These are phyloP conservation scores for Psittacus erithacus DNA, from an alignment of 2,113 vertebrate species.

Conservation along the genomic window DNA sequence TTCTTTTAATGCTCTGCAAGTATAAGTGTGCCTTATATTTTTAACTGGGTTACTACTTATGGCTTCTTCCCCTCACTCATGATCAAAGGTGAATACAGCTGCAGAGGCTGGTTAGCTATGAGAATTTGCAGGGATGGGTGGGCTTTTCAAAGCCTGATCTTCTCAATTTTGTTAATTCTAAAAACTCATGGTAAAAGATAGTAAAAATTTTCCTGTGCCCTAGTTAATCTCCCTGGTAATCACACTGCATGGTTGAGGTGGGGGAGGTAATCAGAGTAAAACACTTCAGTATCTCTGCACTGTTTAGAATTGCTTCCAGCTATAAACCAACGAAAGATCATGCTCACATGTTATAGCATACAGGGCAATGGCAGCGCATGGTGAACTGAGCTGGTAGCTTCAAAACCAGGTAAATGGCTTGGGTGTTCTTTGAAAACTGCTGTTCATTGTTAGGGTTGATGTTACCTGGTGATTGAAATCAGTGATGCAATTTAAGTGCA, in stretches of 20 bases:
- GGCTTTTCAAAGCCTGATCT: not conserved
- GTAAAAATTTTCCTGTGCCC: not conserved
- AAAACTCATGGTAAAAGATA: not conserved
- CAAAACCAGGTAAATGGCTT: not conserved
- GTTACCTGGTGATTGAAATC: not conserved
- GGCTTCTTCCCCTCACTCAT: fast-evolving
- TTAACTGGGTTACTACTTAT: not conserved
- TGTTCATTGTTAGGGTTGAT: not conserved
- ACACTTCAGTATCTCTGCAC: not conserved
- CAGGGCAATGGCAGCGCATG: not conserved
- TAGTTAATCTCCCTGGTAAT: not conserved
- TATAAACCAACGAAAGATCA: not conserved
- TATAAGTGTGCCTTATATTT: not conserved
- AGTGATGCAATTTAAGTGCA: not conserved
- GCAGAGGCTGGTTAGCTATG: not conserved
- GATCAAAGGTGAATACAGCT: not conserved
- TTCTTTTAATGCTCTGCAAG: not conserved
- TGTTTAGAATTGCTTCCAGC: not conserved
- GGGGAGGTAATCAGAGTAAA: not conserved
- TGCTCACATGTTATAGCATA: not conserved
- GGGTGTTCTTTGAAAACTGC: not conserved
- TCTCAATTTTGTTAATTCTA: not conserved
- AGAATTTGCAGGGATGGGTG: not conserved
- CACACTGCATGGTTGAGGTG: not conserved
- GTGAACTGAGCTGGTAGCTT: not conserved